Evolutionary conservation across 2,113 vertebrate genomes (phyloP).

Genomic region (Dermatemys mawii): DNA sequence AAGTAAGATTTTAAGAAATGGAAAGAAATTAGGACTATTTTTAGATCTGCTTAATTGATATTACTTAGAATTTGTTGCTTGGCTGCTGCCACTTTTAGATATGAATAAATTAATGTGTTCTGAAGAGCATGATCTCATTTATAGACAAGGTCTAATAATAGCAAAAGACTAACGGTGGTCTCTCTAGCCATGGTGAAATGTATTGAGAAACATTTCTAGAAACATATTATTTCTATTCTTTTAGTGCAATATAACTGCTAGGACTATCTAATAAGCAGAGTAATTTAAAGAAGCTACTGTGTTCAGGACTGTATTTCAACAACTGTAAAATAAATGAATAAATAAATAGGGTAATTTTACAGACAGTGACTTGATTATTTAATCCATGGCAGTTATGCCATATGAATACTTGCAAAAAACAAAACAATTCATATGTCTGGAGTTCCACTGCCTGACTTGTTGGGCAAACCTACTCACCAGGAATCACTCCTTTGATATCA

Average conservation of each 20-base stretch:
- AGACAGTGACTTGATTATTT: not conserved
- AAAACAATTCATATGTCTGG: not conserved
- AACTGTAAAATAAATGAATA: not conserved
- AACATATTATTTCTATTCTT: too few relatives aligned
- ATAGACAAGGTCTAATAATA: not conserved
- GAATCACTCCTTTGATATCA: constrained; percentile 88
- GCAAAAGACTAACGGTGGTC: not conserved
- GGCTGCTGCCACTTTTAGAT: not conserved
- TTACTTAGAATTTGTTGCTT: not conserved
- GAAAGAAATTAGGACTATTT: not conserved
- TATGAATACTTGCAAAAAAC: fast-evolving
- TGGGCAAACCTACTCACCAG: constrained; percentile 79
- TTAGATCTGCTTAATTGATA: not conserved
- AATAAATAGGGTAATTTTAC: not conserved
- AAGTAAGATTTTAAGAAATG: not conserved
- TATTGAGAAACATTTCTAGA: constrained; percentile 27
- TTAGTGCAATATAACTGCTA: not conserved
- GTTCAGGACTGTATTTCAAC: not conserved
- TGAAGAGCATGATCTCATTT: not conserved
- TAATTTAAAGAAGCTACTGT: not conserved
- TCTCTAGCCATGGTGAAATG: constrained; percentile 7
- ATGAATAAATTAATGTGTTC: not conserved
- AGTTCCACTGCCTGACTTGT: not conserved
- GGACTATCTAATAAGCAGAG: not conserved
- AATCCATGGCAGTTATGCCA: not conserved